Evolutionary conservation across 2,888 invertebrate species (phyloP), one percentile per base, ranked within the genome.

Genomic region (Sialis fuliginosa): DNA sequence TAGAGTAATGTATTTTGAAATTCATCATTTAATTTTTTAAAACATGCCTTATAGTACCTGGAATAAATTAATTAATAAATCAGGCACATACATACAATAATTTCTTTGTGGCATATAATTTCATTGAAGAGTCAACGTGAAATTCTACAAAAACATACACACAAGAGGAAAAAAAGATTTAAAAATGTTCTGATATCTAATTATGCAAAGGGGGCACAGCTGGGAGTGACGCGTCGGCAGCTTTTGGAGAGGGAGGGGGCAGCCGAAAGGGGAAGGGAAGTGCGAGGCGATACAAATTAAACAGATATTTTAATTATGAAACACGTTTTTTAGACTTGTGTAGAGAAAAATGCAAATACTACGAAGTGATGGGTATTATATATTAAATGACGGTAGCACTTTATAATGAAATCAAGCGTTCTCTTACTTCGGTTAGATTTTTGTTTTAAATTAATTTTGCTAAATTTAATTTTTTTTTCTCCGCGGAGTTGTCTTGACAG

Each of bases 271-370:
- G 31, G 10, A 31, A 42, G 22, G 10, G 30, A 31, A 37, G 12
- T 12, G 12, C 37, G 37, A 10, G 37, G 37, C 37, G 37, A 46
- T 40, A 46, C 46, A 46, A 40, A 46, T 46, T 46, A 46, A 46
- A 46, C 33, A 46, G 46, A 46, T 46, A 46, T 46, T 46, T 46
- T 46, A 46, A 46, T 46, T 46, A 46, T 41, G 46, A 33, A 34
- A 33, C 46, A 46, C 46, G 46, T 46, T 46, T 46, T 45, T 46
- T 22, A 40, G 46, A 46, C 46, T 46, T 46, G 39, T 30, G 46
- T 40, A 10, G 42, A 37, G 12, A 37, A 37, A 37, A 37, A 37
- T 37, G 37, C 37, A 37, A 37, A 37, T 37, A 37, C n/a, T 37
- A 37, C 13, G 22, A 42, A 31, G 30, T 31, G 32, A 22, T 9